Evolutionary conservation across 2,888 invertebrate species (phyloP).

Genomic region (Erebia aethiops): DNA sequence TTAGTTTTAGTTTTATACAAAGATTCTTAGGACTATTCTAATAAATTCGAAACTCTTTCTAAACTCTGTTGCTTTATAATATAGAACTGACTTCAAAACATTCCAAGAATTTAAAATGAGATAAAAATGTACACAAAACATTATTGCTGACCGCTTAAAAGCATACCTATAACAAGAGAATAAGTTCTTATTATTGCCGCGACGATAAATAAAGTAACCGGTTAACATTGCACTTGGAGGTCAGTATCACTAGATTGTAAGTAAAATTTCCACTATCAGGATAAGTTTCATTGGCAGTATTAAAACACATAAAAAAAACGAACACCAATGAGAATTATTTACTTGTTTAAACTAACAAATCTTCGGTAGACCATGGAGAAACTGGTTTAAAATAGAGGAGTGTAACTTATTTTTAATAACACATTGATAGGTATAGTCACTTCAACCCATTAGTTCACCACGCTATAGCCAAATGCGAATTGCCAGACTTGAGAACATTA

Average conservation of each 20-base stretch:
- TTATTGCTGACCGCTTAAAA: background rate
- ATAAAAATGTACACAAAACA: background rate
- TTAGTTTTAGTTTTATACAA: no score
- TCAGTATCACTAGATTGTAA: slow-evolving; percentile 1
- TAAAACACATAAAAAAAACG: background rate
- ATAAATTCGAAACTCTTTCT: no score
- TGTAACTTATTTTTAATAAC: background rate
- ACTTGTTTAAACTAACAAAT: background rate
- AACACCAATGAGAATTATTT: background rate
- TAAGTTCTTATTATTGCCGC: slow-evolving; percentile 2
- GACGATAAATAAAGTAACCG: slow-evolving; percentile 5
- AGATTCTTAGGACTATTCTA: no score
- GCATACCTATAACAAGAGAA: background rate
- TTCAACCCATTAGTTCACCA: no score
- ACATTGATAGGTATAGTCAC: background rate
- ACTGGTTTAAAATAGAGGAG: no score
- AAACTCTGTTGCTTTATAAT: no score
- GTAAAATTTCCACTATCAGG: background rate
- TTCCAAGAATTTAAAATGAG: background rate
- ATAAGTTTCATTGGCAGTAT: background rate
- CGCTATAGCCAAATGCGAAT: no score
- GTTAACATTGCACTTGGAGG: slow-evolving; percentile 12
- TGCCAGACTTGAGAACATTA: no score
- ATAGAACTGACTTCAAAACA: background rate
- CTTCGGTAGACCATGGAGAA: no score